Base-by-base conservation (phyloP, 2,113 vertebrate species). In the Hippopotamus amphibius region DNA sequence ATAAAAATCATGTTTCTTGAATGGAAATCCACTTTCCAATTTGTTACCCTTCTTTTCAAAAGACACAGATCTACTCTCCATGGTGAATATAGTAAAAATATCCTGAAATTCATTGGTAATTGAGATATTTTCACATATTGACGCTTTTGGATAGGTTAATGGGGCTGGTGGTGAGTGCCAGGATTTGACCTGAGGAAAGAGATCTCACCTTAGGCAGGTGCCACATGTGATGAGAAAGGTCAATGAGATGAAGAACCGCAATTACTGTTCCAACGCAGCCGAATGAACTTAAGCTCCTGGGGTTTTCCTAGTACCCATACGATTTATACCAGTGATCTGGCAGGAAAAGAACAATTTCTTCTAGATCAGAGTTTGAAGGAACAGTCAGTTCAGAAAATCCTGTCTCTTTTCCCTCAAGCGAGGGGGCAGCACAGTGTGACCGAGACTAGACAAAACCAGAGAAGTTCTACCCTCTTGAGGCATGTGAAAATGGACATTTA, bases 311-410 rank as follows among this genome's bases (percentile, higher is more conserved):
- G 9, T 16, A 12, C 66, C 37, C 13, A 19, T 0, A 48, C 57
- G 7, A 53, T 46, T n/a, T 19, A 22, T 4, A 63, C 50, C 46
- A 30, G 50, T 81, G 55, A 61, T 2, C 76, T 26, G 16, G 21
- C 26, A 37, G 30, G 41, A 48, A 68, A 66, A 72, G 65, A 61
- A 89, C 93, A 81, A 37, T 89, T 71, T 88, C 69, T 95, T 71
- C 84, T 66, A 66, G 5, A 24, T n/a, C 55, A 71, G 26, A 4
- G 1, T 48, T 88, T 79, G 76, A 61, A 43, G 30, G 72, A 61
- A 83, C 30, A 5, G 53, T 87, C 69, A 65, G 13, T 41, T 55
- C 65, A 85, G 83, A 85, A 81, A 28, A 30, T 5, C 24, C 24
- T 85, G 65, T 48, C 24, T 77, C 43, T 80, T 83, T 66, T 83